phyloP scores from a whole-genome alignment of 2,797 vertebrate species.

The Sebastes wilsoni region DNA sequence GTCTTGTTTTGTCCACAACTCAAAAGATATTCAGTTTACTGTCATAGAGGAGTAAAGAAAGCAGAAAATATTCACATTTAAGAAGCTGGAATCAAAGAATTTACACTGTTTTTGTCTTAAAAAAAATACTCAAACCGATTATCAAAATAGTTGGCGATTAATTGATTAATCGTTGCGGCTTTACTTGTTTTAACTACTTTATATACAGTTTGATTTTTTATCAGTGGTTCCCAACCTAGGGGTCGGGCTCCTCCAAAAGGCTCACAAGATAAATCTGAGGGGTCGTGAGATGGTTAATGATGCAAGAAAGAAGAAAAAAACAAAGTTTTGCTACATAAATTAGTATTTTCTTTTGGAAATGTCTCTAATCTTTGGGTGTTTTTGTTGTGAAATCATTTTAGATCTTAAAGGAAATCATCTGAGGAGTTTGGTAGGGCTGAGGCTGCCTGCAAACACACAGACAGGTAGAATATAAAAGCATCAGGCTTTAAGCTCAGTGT shows the following conservation, averaged over 20 bases:
- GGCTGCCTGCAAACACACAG: background rate
- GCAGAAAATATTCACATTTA: too few species aligned
- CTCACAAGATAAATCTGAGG: background rate
- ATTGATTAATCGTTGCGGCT: too few species aligned
- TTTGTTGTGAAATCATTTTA: background rate
- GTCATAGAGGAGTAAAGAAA: too few species aligned
- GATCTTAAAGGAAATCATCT: background rate
- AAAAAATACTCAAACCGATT: too few species aligned
- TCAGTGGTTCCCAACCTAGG: background rate
- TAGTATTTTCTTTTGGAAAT: fast-evolving
- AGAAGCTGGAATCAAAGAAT: too few species aligned
- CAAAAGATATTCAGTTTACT: too few species aligned
- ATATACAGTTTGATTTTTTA: too few species aligned
- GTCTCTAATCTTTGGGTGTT: background rate
- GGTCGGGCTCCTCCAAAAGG: background rate
- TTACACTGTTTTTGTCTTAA: too few species aligned
- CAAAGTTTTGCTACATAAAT: background rate
- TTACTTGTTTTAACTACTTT: too few species aligned
- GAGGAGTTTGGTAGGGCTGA: too few species aligned
- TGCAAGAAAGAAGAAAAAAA: background rate
- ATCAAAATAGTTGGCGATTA: too few species aligned
- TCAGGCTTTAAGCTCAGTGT: background rate
- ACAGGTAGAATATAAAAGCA: background rate
- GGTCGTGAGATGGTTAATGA: background rate
- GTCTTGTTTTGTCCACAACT: too few species aligned